Conservation (phyloP, 2,888 invertebrate species). For the Lasioglossum zephyrum region DNA sequence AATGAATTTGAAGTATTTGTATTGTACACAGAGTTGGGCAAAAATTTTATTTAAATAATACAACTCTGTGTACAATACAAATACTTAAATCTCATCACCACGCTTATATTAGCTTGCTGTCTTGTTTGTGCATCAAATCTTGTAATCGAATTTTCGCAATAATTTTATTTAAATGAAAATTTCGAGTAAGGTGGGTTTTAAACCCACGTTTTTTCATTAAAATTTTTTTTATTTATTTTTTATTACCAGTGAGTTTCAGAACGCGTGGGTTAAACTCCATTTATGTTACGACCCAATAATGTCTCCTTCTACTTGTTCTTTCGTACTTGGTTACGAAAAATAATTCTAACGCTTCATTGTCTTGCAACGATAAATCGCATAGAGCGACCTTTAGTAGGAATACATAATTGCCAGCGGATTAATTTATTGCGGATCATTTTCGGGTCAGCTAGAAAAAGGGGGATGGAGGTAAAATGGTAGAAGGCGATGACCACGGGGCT, state of each 20-base stretch:
- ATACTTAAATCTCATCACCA: too few relatives aligned
- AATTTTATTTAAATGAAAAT: too few relatives aligned
- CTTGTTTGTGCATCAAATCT: too few relatives aligned
- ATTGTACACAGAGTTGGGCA: too few relatives aligned
- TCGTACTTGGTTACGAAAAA: neutral
- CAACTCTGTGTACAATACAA: too few relatives aligned
- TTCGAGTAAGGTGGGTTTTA: too few relatives aligned
- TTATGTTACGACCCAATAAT: neutral
- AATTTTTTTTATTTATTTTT: too few relatives aligned
- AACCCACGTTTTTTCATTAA: too few relatives aligned
- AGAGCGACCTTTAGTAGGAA: neutral
- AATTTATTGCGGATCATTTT: slow-evolving; percentile 17
- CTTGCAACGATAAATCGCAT: neutral
- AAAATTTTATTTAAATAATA: too few relatives aligned
- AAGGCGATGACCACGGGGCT: slow-evolving; percentile 39
- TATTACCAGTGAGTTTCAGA: neutral
- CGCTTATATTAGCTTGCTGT: too few relatives aligned
- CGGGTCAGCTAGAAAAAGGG: slow-evolving; percentile 6
- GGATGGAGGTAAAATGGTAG: neutral
- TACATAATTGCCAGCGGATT: neutral
- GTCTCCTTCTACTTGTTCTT: neutral
- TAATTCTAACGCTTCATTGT: neutral
- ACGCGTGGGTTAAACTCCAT: neutral
- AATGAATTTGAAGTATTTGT: too few relatives aligned
- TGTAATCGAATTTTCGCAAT: too few relatives aligned